Evolutionary conservation across 2,888 invertebrate species (phyloP), one percentile per base, ranked within the genome.

Genomic region (Phortica magna): DNA sequence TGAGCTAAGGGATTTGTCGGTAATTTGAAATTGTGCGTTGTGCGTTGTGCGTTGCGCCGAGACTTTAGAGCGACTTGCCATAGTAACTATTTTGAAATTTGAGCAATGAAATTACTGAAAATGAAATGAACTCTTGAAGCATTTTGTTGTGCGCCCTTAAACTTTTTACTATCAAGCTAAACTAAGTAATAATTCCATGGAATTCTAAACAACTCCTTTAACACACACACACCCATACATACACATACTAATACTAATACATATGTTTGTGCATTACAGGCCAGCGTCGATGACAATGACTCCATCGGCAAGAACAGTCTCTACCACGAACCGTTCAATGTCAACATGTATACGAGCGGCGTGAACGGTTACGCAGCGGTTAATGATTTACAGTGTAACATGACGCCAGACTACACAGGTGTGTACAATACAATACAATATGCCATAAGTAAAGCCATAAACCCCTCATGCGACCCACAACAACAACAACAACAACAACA

Each of bases 401-500:
- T 92, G 90, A 93, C 93, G 88, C 93, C 94, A 78, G 93, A 94
- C 90, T 94, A 94, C 89, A 93, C 93, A 91, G 94, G 94, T 94
- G 92, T 92, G 90, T 89, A 83, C 77, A 65, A 55, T 53, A 73
- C 59, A 76, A 65, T 57, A 65, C 68, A 65, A 57, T 78, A 78
- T 71, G 77, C 77, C 76, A 70, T 70, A 71, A 77, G 42, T 67
- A 74, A 55, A 64, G 68, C 75, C 64, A 70, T 39, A 53, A 10
- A 12, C 65, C 42, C 53, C 75, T 14, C 10, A 59, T 2, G 42
- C 43, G 12, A 64, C 6, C 43, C 64, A 72, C 42, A 57, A 53
- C 59, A 67, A 39, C 55, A 75, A 72, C 70, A n/a, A 67, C 64
- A 9, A 31, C 2, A 57, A 12, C 5, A 4, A 57, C n/a, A 57